Evolutionary conservation across 2,888 invertebrate species (phyloP).

Genomic region (Digitonthophagus gazella): DNA sequence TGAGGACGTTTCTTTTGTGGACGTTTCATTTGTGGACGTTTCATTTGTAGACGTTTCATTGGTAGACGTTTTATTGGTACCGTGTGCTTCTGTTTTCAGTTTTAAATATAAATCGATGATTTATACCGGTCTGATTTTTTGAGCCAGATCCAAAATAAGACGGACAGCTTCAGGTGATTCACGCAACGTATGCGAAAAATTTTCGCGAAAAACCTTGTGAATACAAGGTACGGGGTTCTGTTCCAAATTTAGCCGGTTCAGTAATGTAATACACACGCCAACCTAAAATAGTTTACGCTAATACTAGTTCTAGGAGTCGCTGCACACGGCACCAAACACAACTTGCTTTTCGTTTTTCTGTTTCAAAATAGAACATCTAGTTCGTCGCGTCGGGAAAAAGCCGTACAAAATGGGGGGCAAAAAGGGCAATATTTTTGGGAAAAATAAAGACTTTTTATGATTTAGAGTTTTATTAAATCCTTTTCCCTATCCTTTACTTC

Average conservation of each 20-base stretch:
- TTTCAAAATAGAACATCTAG: constrained; percentile 24
- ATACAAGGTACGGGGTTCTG: neutral
- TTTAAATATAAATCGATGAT: constrained; percentile 5
- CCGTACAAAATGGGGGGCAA: neutral
- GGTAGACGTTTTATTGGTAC: constrained; percentile 6
- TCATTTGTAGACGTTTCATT: too few species aligned
- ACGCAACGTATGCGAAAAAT: neutral
- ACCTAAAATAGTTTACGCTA: constrained; percentile 55
- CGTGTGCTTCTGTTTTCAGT: constrained; percentile 11
- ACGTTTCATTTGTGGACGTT: too few species aligned
- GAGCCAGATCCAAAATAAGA: constrained; percentile 2
- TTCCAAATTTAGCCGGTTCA: constrained; percentile 55
- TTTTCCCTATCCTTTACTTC: too few species aligned
- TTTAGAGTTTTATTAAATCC: constrained; percentile 12
- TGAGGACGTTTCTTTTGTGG: too few species aligned
- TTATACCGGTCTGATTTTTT: constrained; percentile 8
- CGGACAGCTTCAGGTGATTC: constrained; percentile 24
- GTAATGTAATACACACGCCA: constrained; percentile 59
- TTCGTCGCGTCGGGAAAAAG: neutral
- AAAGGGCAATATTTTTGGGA: constrained; percentile 1
- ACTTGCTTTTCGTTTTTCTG: constrained; percentile 26
- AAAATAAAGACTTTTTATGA: constrained; percentile 14
- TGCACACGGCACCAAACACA: constrained; percentile 52
- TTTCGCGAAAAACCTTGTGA: constrained; percentile 13
- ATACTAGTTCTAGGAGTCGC: constrained; percentile 29